Conservation (phyloP, 1,140 invertebrate species). For the Sesamia nonagrioides region DNA sequence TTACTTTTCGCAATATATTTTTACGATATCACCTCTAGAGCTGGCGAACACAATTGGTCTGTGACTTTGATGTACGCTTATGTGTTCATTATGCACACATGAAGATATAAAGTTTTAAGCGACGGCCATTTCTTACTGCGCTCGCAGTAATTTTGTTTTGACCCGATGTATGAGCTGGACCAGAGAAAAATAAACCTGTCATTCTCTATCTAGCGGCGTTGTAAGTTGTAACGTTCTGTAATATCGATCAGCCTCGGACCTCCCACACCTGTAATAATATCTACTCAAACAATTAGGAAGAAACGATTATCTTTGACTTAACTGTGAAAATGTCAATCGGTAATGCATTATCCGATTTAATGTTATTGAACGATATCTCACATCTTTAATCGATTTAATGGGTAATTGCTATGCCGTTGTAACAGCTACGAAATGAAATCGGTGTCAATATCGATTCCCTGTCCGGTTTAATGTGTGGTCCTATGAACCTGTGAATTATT, state of each 20-base stretch:
- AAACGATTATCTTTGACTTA: constrained; percentile 53
- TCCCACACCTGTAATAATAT: constrained; percentile 46
- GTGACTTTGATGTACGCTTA: constrained; percentile 71
- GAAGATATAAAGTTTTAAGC: constrained; percentile 79
- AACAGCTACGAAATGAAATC: constrained; percentile 58
- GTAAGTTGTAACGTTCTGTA: constrained; percentile 31
- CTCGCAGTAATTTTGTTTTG: constrained; percentile 73
- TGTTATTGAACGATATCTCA: constrained; percentile 62
- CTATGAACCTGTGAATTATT: constrained; percentile 59
- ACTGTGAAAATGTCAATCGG: constrained; percentile 62
- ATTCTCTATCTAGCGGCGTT: constrained; percentile 62
- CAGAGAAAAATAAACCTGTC: constrained; percentile 64
- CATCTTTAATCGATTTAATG: constrained; percentile 62
- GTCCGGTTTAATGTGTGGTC: constrained; percentile 67
- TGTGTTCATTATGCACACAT: constrained; percentile 77
- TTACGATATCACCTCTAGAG: constrained; percentile 74
- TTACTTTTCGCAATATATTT: constrained; percentile 75
- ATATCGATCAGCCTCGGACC: constrained; percentile 40
- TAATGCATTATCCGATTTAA: constrained; percentile 66
- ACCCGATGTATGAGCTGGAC: constrained; percentile 65
- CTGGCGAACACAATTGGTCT: constrained; percentile 72
- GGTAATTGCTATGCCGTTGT: constrained; percentile 56
- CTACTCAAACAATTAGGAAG: constrained; percentile 34
- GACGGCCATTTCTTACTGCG: constrained; percentile 70
- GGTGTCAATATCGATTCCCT: constrained; percentile 57